Base-by-base conservation (phyloP, 2,888 invertebrate genomes). In the Agrotis ipsilon region DNA sequence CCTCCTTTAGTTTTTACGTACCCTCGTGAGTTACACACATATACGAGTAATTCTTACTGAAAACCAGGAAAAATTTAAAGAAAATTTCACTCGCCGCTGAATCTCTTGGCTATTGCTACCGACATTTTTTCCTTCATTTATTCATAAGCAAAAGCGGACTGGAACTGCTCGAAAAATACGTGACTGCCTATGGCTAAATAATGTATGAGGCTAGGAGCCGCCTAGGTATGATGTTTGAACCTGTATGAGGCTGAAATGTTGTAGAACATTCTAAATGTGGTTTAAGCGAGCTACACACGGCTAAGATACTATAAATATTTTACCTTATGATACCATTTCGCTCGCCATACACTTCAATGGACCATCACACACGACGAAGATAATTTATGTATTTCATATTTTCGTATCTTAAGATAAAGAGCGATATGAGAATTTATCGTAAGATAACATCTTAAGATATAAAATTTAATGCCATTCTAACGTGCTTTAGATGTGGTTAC, bases 151-250 rank as follows among this genome's bases (percentile, higher is more conserved):
- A 93, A 94, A 93, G 92, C 90, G 92, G 89, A 89, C 92, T 90
- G 89, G 85, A 92, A 92, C 91, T 90, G 90, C 93, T 92, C 89
- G 93, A 93, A 94, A 93, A 92, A 92, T 94, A 95, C 94, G 94
- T 94, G 94, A 94, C 94, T 91, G 90, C 90, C 89, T 91, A 87
- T 89, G 87, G 81, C 86, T 94, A 91, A 93, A 94, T 94, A 92
- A 92, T 94, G 89, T 90, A 95, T 91, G 87, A 87, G 86, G 73
- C 79, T 75, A 83, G 86, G 81, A 86, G 80, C 86, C 82, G 84
- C 83, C 83, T 86, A 85, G 85, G 86, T 84, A 90, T 88, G 84
- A 90, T 87, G 84, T 87, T 86, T 83, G 81, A 74, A 75, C 74
- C 83, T 85, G 83, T 78, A 78, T 81, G 9, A 32, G 80, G 72